Conservation (phyloP, 2,113 vertebrate species). For the Athene noctua region DNA sequence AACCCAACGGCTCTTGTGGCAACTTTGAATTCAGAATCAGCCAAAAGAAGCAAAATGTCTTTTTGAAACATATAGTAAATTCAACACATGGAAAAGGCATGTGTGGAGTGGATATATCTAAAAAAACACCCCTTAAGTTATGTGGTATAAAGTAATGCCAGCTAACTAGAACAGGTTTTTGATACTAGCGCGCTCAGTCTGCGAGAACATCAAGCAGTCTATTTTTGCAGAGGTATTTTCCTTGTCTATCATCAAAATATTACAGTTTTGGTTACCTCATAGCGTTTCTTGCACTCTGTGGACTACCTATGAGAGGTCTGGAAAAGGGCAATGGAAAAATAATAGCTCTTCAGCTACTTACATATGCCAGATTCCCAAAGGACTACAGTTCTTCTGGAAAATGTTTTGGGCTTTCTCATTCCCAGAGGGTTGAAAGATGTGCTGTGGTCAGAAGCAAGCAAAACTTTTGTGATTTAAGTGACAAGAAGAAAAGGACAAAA, state of each 20-base stretch:
- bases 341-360: background rate
- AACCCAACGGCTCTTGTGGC: background rate
- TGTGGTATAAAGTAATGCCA: background rate
- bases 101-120: background rate
- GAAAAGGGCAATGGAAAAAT: background rate
- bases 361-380: background rate
- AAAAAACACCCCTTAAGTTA: background rate
- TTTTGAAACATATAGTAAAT: background rate
- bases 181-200: rapidly evolving
- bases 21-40: background rate
- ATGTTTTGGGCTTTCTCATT: background rate
- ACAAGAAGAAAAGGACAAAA: background rate
- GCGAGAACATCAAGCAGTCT: background rate
- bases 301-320: background rate
- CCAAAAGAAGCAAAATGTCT: background rate
- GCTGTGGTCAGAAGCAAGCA: background rate
- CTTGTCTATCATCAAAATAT: background rate
- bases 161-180: background rate
- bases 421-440: background rate
- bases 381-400: background rate
- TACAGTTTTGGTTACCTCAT: background rate
- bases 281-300: background rate
- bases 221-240: background rate
- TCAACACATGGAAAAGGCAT: background rate
- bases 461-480: background rate